Evolutionary conservation across 2,797 vertebrate genomes (phyloP).

Genomic region (Xerus rutilus): DNA sequence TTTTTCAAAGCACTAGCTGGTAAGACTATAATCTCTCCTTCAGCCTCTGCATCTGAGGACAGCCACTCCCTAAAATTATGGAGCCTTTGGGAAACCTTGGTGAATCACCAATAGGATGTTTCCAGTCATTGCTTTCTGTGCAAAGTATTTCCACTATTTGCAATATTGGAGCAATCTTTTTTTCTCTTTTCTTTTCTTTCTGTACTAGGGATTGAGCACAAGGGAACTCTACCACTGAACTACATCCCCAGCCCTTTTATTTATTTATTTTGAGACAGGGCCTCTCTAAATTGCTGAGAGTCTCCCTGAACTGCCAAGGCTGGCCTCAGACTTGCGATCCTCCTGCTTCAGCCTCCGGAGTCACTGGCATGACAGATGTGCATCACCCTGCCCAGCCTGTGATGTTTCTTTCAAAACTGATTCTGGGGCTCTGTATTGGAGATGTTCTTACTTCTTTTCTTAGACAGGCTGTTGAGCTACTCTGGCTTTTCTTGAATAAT

Average conservation of each 20-base stretch:
- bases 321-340: too few relatives aligned
- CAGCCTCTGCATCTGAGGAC: neutral
- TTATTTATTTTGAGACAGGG: too few relatives aligned
- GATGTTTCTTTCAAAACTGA: neutral
- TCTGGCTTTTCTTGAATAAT: neutral
- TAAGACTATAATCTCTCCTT: neutral
- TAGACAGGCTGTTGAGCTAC: neutral
- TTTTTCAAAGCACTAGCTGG: neutral
- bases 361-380: too few relatives aligned
- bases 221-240: too few relatives aligned
- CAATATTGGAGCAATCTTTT: neutral
- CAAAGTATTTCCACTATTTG: neutral
- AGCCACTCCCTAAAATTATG: neutral
- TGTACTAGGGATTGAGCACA: too few relatives aligned
- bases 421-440: neutral
- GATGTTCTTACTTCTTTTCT: constrained; percentile 38
- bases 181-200: too few relatives aligned
- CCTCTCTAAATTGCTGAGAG: too few relatives aligned
- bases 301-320: too few relatives aligned
- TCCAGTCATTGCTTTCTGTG: neutral
- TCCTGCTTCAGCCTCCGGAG: too few relatives aligned
- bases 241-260: too few relatives aligned
- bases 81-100: neutral
- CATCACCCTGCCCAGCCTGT: too few relatives aligned
- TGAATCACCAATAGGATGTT: neutral